These are phyloP conservation scores for Megamerina dolium DNA, from an alignment of 2,888 invertebrate species.

Conservation along the genomic window DNA sequence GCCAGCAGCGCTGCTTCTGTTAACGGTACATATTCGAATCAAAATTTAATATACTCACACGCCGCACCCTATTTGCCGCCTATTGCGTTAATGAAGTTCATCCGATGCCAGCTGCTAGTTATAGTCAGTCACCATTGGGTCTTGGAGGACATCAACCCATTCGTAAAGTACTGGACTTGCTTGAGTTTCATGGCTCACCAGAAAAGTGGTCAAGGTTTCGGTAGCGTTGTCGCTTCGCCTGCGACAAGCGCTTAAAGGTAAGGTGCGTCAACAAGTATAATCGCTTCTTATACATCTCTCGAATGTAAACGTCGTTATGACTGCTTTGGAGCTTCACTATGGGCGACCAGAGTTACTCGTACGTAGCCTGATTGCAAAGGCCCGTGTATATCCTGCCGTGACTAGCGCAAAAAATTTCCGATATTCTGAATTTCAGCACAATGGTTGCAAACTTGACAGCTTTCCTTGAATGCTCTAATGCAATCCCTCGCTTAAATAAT, in stretches of 20 bases:
- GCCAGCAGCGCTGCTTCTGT: too few relatives aligned
- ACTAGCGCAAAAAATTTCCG: too few relatives aligned
- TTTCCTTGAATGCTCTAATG: too few relatives aligned
- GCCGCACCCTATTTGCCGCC: not conserved
- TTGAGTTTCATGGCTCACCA: conserved; percentile 18
- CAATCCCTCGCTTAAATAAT: too few relatives aligned
- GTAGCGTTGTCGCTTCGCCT: conserved; percentile 18
- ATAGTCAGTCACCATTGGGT: not conserved
- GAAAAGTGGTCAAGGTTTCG: conserved; percentile 25
- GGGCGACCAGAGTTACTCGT: conserved; percentile 25
- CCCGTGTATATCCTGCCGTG: conserved; percentile 15
- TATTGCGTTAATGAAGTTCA: too few relatives aligned
- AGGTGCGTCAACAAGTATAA: conserved; percentile 16
- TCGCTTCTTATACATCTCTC: conserved; percentile 21
- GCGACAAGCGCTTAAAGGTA: conserved; percentile 17
- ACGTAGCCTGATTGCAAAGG: conserved; percentile 21
- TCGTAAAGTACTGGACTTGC: conserved; percentile 20
- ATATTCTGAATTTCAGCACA: too few relatives aligned
- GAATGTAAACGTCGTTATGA: conserved; percentile 15
- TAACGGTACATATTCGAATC: too few relatives aligned
- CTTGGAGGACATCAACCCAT: not conserved
- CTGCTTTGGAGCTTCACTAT: conserved; percentile 19
- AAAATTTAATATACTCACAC: too few relatives aligned
- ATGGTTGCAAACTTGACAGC: too few relatives aligned
- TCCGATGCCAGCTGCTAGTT: too few relatives aligned